phyloP scores from a whole-genome alignment of 2,113 vertebrate genomes.

The Corythoichthys intestinalis region DNA sequence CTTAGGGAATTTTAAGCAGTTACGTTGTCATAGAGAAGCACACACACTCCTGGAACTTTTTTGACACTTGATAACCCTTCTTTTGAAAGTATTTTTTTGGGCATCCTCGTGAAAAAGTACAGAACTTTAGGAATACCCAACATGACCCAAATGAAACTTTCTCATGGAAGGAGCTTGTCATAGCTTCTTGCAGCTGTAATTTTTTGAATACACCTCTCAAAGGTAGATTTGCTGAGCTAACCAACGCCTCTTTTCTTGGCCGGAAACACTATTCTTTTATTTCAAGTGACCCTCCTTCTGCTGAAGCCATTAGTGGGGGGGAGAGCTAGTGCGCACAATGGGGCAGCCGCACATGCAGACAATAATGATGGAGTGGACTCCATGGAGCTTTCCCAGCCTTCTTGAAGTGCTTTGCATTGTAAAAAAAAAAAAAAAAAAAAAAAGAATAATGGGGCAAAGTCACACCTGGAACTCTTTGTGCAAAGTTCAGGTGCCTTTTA shows the following conservation, averaged over 20 bases:
- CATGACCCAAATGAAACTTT: background rate
- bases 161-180: background rate
- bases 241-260: background rate
- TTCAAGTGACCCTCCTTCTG: conserved; percentile 52
- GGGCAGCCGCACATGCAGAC: conserved; percentile 51
- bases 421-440: conserved; percentile 23
- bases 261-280: conserved; percentile 17
- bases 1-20: too few relatives aligned
- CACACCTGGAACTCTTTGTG: conserved; percentile 47
- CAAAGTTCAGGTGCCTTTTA: conserved; percentile 38
- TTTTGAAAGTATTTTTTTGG: too few relatives aligned
- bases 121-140: background rate
- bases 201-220: background rate
- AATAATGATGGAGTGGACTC: conserved; percentile 52
- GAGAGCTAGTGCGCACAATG: conserved; percentile 33
- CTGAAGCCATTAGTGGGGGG: conserved; percentile 54
- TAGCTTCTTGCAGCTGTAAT: background rate
- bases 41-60: too few relatives aligned
- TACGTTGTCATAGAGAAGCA: too few relatives aligned
- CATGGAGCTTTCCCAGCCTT: conserved; percentile 37
- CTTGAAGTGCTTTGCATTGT: conserved; percentile 43
- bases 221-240: background rate
- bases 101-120: background rate
- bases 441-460: conserved; percentile 8
- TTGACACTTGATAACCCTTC: too few relatives aligned